Evolutionary conservation across 2,888 invertebrate genomes (phyloP).

Genomic region (Nomada goodeniana): DNA sequence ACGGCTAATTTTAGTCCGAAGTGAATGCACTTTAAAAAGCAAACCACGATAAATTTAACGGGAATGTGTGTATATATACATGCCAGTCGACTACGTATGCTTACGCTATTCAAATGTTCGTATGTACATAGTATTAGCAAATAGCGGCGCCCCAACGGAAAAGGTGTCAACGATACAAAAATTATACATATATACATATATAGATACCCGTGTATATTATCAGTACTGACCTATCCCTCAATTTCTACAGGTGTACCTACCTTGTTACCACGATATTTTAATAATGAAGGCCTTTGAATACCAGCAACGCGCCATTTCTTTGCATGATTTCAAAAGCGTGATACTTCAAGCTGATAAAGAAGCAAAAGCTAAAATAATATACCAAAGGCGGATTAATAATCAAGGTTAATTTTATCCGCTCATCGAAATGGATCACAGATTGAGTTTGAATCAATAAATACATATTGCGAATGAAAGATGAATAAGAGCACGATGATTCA

Average conservation of each 20-base stretch:
- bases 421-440: slow-evolving; percentile 38
- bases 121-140: background rate
- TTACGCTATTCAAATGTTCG: background rate
- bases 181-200: background rate
- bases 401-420: slow-evolving; percentile 6
- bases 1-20: slow-evolving; percentile 42
- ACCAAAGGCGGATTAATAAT: background rate
- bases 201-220: no score
- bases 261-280: background rate
- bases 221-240: background rate
- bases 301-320: background rate
- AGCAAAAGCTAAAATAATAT: background rate
- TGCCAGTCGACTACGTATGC: background rate
- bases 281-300: background rate
- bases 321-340: background rate
- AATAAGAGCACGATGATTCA: background rate
- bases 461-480: background rate
- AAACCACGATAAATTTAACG: slow-evolving; percentile 18
- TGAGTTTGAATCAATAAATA: slow-evolving; percentile 34
- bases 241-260: background rate
- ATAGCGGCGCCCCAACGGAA: background rate
- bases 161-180: background rate
- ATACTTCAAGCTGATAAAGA: background rate
- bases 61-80: background rate
- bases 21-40: slow-evolving; percentile 45